These are phyloP conservation scores for Spatulosminthurus flaviceps DNA, from an alignment of 2,888 invertebrate species.

Conservation along the genomic window DNA sequence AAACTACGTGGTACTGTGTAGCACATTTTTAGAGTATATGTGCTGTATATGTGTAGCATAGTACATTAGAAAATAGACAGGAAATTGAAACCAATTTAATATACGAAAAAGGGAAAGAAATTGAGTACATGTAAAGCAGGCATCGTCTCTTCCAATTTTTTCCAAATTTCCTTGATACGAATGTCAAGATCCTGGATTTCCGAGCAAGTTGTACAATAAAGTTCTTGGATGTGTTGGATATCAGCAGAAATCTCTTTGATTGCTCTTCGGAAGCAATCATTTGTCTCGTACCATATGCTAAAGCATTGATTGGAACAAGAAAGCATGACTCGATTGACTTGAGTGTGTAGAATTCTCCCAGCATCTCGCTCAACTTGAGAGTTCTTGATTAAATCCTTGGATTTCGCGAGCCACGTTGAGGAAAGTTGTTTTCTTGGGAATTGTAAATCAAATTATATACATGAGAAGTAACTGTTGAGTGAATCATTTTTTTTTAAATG, in stretches of 20 bases:
- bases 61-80: too few relatives aligned
- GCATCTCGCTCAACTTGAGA: conserved; percentile 85
- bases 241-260: conserved; percentile 50
- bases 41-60: too few relatives aligned
- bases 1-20: too few relatives aligned
- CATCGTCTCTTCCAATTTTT: neutral
- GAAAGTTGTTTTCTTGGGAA: too few relatives aligned
- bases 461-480: too few relatives aligned
- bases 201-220: neutral
- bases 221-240: conserved; percentile 44
- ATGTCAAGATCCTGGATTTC: neutral
- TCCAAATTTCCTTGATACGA: neutral
- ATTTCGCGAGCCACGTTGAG: too few relatives aligned
- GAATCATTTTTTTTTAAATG: too few relatives aligned
- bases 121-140: neutral
- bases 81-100: too few relatives aligned
- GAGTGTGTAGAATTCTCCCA: conserved; percentile 71
- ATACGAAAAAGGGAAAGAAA: too few relatives aligned
- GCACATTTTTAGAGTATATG: too few relatives aligned
- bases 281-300: conserved; percentile 56
- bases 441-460: too few relatives aligned
- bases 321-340: conserved; percentile 53
- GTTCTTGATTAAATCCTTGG: conserved; percentile 77
- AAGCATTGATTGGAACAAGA: conserved; percentile 55
- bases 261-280: conserved; percentile 50